Base-by-base conservation (phyloP, 2,113 vertebrate genomes). In the Megaceryle maxima region DNA sequence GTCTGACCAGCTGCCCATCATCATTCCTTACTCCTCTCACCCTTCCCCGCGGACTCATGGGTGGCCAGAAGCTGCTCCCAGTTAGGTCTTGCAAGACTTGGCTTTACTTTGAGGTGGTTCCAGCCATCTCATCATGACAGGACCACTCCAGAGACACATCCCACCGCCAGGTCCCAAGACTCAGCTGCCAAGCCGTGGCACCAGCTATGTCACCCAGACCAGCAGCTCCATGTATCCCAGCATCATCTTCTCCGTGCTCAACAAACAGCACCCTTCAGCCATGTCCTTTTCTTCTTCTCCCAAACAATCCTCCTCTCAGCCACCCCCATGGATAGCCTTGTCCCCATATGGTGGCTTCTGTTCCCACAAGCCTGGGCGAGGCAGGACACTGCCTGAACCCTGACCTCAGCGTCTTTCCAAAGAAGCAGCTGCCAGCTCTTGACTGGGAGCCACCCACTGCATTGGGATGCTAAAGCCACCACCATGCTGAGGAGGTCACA, bases 401-500 rank as follows among this genome's bases (percentile, higher is more conserved):
- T 2, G 2, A 25, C 41, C 26, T 39, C 50, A n/a, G 18, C 16
- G 16, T n/a, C 24, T 35, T 57, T 25, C 62, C 68, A 81, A 25
- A 1, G 3, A n/a, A 14, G 33, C 33, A 82, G 44, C 63, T 81
- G 63, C 56, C 74, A 76, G 50, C 39, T 92, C n/a, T 53, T 68
- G 25, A 35, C 18, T 1, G 7, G 53, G n/a, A 66, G 39, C 31
- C 41, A 43, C 8, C 59, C 39, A 33, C 35, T 0, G 2, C 29
- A n/a, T 26, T 1, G 1, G 13, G 22, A 48, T 48, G 64, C 48
- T 48, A 60, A 82, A 83, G 21, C 39, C 44, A 67, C 51, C n/a
- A 26, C 39, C 1, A 2, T 0, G 1, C 9, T 41, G 9, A 66
- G n/a, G 6, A 73, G 41, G 16, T 24, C 5, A 6, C 59, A 60